Conservation (phyloP, 2,113 vertebrate genomes). For the Zonotrichia leucophrys region DNA sequence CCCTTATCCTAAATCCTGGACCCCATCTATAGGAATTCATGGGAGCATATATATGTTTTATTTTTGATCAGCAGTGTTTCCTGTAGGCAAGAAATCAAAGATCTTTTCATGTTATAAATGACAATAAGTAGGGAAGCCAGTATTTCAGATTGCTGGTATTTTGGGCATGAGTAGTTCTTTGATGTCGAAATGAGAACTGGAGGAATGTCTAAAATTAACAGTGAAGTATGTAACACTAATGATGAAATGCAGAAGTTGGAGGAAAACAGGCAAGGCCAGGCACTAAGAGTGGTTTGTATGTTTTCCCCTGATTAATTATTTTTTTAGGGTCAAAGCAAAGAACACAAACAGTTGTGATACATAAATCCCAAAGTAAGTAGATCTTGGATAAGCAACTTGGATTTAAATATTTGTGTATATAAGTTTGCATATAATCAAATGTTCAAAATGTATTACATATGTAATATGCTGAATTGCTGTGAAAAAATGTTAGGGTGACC, state of each 20-base stretch:
- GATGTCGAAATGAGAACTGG: slow-evolving; percentile 4
- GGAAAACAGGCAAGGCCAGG: not conserved
- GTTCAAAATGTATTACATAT: not conserved
- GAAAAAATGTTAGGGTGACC: not conserved
- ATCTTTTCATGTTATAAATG: slow-evolving; percentile 40
- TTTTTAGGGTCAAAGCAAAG: not conserved
- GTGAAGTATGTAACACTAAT: not conserved
- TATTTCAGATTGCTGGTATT: not conserved
- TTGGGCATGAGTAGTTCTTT: not conserved
- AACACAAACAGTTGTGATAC: not conserved
- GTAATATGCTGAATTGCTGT: not conserved
- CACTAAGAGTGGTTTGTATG: not conserved
- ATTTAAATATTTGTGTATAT: not conserved
- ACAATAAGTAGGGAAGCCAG: not conserved
- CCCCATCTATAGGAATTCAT: not conserved
- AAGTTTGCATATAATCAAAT: not conserved
- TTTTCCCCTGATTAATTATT: not conserved
- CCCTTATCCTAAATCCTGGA: not conserved
- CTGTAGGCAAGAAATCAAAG: slow-evolving; percentile 57
- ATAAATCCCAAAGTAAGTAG: not conserved
- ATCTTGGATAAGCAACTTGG: not conserved
- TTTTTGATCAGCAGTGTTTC: slow-evolving; percentile 23
- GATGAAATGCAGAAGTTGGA: not conserved
- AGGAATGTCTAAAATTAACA: slow-evolving; percentile 20
- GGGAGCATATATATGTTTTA: not conserved